phyloP scores from a whole-genome alignment of 2,113 vertebrate genomes.

The Rhinoderma darwinii region DNA sequence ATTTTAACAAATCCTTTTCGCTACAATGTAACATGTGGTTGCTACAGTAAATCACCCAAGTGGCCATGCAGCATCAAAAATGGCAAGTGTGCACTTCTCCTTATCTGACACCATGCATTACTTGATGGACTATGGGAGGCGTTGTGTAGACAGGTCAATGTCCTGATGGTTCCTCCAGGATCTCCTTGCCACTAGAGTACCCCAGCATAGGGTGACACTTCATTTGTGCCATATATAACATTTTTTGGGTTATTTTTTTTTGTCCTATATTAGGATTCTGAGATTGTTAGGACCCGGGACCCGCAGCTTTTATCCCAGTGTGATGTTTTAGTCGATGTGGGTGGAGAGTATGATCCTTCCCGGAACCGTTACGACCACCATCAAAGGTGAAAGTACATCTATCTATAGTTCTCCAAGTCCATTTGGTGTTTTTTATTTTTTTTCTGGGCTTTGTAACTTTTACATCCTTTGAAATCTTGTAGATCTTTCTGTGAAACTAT shows the following conservation, averaged over 20 bases:
- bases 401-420: not conserved
- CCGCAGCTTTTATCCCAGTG: slow-evolving; percentile 77
- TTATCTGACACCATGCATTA: no score
- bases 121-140: no score
- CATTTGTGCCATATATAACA: not conserved
- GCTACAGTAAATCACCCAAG: no score
- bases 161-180: no score
- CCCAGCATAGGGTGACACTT: no score
- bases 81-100: no score
- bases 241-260: not conserved
- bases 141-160: no score
- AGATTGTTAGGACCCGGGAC: slow-evolving; percentile 88
- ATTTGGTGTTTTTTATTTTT: not conserved
- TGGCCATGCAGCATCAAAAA: no score
- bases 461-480: not conserved
- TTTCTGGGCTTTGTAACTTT: not conserved
- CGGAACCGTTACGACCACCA: slow-evolving; percentile 92
- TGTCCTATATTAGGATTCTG: slow-evolving; percentile 75
- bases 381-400: slow-evolving; percentile 80
- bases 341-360: slow-evolving; percentile 86
- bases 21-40: no score
- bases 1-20: no score
- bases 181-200: no score
- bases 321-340: slow-evolving; percentile 92
- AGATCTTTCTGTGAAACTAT: slow-evolving; percentile 87